Percentiles rank a stretch among this genome's conserved stretches.
These are phyloP conservation scores for Neocrepidodera transversa DNA, from an alignment of 2,888 invertebrate species.

Conservation along the genomic window DNA sequence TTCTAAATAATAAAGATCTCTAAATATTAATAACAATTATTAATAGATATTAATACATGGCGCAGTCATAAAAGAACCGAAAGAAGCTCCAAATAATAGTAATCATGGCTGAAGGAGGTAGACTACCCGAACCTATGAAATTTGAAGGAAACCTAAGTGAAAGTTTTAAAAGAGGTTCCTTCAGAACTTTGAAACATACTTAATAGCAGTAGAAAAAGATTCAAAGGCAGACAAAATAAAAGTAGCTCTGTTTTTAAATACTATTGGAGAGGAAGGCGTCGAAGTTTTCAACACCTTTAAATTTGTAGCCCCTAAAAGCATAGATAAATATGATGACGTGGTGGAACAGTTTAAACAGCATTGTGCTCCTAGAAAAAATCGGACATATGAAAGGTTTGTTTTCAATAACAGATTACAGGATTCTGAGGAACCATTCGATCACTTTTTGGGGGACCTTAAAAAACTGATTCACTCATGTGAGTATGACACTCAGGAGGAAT, in stretches of 20 bases:
- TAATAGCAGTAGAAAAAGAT: constrained; percentile 5
- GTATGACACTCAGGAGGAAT: constrained; percentile 18
- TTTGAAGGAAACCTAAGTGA: no score
- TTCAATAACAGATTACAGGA: constrained; percentile 15
- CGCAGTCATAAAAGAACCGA: no score
- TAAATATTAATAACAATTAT: no score
- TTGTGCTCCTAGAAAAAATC: constrained; percentile 8
- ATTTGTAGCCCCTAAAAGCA: not conserved
- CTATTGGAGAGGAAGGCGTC: constrained; percentile 5
- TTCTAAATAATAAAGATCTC: no score
- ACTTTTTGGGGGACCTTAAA: constrained; percentile 15
- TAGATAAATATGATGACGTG: constrained; percentile 6
- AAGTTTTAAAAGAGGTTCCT: no score
- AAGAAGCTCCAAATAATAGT: no score
- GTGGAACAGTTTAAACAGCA: constrained; percentile 11
- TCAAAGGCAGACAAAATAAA: constrained; percentile 14
- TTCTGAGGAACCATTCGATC: constrained; percentile 13
- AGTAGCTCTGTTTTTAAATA: constrained; percentile 13
- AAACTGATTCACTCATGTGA: constrained; percentile 22
- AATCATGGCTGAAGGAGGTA: no score
- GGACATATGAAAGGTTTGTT: constrained; percentile 18
- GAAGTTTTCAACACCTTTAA: constrained; percentile 17
- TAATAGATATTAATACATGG: no score
- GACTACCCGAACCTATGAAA: no score
- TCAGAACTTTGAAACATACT: not conserved